Base-by-base conservation (phyloP, 2,113 vertebrate species). In the Mionectes macconnelli region DNA sequence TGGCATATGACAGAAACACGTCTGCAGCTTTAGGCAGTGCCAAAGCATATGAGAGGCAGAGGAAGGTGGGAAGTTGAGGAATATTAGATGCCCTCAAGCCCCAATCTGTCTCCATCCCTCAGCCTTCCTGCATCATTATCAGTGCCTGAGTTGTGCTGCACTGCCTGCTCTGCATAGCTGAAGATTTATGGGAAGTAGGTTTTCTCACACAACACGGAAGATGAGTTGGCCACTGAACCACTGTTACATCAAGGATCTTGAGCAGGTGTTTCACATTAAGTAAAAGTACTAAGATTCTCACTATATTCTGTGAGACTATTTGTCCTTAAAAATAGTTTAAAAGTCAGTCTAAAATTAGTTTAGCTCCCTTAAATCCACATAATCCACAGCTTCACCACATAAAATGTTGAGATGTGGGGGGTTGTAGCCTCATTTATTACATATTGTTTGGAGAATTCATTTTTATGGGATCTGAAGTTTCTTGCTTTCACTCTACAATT, bases 141-240 rank as follows among this genome's bases (percentile, higher is more conserved):
- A 49, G 12, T 4, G 6, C 10, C 56, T 21, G 25, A 62, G 47
- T 12, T 49, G 31, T 11, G 27, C 55, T 5, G 4, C 42, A 49
- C 27, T 0, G 0, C 25, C 35, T 40, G 21, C 44, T 53, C 35
- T 40, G 22, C 39, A 12, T 2, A 2, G 14, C 30, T 40, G 40
- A 59, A 47, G 27, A 3, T 6, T 14, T 28, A 12, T 28, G 9
- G 24, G 16, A 87, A 80, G 8, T 16, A 1, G 2, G 25, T 15
- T 69, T 82, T 74, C 67, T 70, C 63, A 55, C 16, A 44, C 8
- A 39, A 49, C 11, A 7, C 0, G 2, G 15, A 42, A 44, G 40
- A 47, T 28, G 23, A 76, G 15, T 11, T 73, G 57, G 52, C 49
- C 40, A 23, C 76, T 35, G 69, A 70, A 80, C 31, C 33, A 33